Conservation (phyloP, 2,113 vertebrate genomes). For the Lonchura striata region DNA sequence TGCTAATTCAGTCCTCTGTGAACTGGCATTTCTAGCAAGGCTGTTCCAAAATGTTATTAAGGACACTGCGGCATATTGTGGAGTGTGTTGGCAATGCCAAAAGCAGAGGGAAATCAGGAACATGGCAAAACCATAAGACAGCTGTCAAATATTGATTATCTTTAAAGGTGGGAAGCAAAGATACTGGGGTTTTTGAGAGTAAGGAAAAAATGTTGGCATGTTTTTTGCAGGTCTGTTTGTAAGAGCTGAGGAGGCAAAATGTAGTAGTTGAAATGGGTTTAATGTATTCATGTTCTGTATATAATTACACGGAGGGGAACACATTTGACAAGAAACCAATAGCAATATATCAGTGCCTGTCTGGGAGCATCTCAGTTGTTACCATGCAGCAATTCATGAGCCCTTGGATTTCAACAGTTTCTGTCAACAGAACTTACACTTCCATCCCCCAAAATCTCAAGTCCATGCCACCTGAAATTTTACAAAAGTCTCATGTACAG, state of each 20-base stretch:
- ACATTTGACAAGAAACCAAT: constrained; percentile 41
- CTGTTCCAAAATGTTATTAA: constrained; percentile 61
- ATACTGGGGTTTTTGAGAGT: not conserved
- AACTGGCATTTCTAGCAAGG: constrained; percentile 17
- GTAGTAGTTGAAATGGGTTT: not conserved
- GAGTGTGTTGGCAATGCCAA: constrained; percentile 40
- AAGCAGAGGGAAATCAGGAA: constrained; percentile 36
- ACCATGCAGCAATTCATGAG: not conserved
- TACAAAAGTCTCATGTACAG: not conserved
- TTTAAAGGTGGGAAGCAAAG: constrained; percentile 25
- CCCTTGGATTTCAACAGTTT: not conserved
- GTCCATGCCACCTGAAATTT: not conserved
- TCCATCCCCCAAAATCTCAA: not conserved
- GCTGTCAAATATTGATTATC: constrained; percentile 44
- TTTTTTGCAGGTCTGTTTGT: not conserved
- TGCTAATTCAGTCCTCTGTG: constrained; percentile 39
- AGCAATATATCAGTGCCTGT: not conserved
- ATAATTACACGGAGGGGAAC: not conserved
- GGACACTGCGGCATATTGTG: constrained; percentile 65
- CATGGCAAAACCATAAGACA: not conserved
- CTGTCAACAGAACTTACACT: not conserved
- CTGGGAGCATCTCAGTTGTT: not conserved
- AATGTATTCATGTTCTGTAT: not conserved
- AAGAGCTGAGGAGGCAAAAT: not conserved
- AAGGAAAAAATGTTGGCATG: not conserved